Evolutionary conservation across 2,113 vertebrate species (phyloP), one percentile per base, ranked within the genome.

Genomic region (Arvicanthis niloticus): DNA sequence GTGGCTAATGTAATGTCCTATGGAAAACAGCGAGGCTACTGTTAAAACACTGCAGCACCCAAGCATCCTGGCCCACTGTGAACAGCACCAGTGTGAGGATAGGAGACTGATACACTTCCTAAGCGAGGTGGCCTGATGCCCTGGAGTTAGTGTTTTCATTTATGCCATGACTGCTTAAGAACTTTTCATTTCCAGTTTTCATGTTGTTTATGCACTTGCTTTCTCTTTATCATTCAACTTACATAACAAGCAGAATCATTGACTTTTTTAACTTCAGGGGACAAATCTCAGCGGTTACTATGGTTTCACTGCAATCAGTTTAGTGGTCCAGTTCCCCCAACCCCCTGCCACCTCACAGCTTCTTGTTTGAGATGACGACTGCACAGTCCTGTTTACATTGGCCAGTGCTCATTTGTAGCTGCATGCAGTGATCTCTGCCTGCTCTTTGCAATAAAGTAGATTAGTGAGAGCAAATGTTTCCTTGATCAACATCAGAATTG

Each of bases 361-460:
- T 93, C 40, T 87, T 94, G 88, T 75, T 93, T 92, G 70, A 91
- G 73, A 78, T 22, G 45, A 81, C 29, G n/a, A 45, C 80, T 67
- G 76, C 73, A 89, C 34, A 31, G 26, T 86, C 82, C 58, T 75
- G 34, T 77, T 92, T 91, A 78, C 84, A 84, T 78, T 80, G 53
- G 7, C 12, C 48, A 58, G 70, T 96, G 86, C 94, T n/a, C 67
- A 65, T 91, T 91, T 86, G 78, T 10, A 82, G 88, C 72, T 92
- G 40, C n/a, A 40, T 86, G 95, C 88, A 67, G 0, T 53, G 81
- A 94, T 85, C 80, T 82, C 45, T 75, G 34, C 56, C 45, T 94
- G 76, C 77, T 89, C 65, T 92, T 77, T 91, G 58, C 94, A 91
- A 94, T 81, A 82, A 97, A 92, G 65, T 84, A 92, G 40, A 91